Base-by-base conservation (phyloP, 1,140 invertebrate species). In the Pristionchus pacificus region DNA sequence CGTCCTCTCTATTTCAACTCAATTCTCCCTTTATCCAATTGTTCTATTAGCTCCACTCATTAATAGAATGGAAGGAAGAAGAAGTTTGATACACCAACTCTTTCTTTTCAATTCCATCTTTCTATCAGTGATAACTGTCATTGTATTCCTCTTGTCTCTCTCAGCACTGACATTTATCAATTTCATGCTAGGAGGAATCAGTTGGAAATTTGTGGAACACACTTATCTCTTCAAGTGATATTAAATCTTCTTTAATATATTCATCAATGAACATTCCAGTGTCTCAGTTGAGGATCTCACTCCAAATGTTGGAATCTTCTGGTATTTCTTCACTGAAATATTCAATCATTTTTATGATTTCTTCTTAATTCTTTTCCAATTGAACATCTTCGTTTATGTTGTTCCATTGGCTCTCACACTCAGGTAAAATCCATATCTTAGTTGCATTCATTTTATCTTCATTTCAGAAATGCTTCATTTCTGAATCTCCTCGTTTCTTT, bases 301-400 rank as follows among this genome's bases (percentile, higher is more conserved):
- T 76, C 96, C 96, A 28, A 98, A 98, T 83, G 92, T 97, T 80
- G 96, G 96, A 1, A 86, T 98, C 0, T 98, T 97, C 84, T 99
- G 96, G 96, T 98, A 98, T 84, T 98, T 98, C 84, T 98, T 98
- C 82, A 97, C 93, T 0, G 95, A 98, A 87, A 96, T 98, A 92
- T 99, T 99, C 88, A 95, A 98, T 79, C 95, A 98, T 85, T 98
- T 98, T 80, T 88, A 93, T 64, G 87, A 90, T 69, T 89, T 98
- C 74, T 99, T 98, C 86, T 89, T 97, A 1, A 95, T 90, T 80
- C 92, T 93, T 72, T 98, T 98, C 84, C 95, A 98, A 88, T 90
- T 98, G 67, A 98, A 98, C 86, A 91, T 91, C 0, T 88, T 94
- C 62, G 88, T 96, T 15, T 98, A 97, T 85, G 88, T 95, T 29